Conservation (phyloP, 2,797 vertebrate genomes). For the Monodelphis domestica region DNA sequence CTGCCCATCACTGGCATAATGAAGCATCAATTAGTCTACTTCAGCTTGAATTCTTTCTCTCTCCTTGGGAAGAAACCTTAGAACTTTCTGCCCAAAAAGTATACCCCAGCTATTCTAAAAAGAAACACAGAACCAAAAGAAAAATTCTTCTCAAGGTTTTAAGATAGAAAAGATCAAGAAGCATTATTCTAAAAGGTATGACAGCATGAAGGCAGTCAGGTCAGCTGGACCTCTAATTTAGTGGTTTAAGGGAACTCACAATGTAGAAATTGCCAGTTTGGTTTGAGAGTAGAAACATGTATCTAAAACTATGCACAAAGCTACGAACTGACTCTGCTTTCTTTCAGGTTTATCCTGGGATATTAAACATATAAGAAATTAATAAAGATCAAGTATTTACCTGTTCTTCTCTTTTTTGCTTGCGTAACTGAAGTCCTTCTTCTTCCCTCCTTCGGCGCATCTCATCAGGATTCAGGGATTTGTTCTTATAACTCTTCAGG, state of each 20-base stretch:
- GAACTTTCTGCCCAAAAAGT: not conserved
- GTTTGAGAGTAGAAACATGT: slow-evolving; percentile 10
- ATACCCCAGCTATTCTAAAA: not conserved
- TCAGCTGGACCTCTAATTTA: not conserved
- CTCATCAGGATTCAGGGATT: slow-evolving; percentile 97
- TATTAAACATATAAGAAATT: slow-evolving; percentile 30
- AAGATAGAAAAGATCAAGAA: not conserved
- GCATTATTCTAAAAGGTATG: not conserved
- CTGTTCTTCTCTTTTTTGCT: slow-evolving; percentile 98
- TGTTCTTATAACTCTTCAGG: slow-evolving; percentile 99
- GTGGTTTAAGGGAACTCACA: not conserved
- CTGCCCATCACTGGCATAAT: not conserved
- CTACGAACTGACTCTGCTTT: not conserved
- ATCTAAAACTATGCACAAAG: not conserved
- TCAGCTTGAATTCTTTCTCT: not conserved
- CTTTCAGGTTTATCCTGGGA: slow-evolving; percentile 29
- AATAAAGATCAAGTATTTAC: slow-evolving; percentile 78
- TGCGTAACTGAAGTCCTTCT: slow-evolving; percentile 96
- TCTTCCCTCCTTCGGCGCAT: slow-evolving; percentile 98
- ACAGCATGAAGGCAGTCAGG: too few relatives aligned
- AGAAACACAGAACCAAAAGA: not conserved
- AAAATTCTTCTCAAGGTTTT: not conserved
- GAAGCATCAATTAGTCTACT: not conserved
- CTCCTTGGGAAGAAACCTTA: not conserved
- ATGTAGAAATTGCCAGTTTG: not conserved